Base-by-base conservation (phyloP, 1,140 invertebrate species). In the Plectrocnemia conspersa region DNA sequence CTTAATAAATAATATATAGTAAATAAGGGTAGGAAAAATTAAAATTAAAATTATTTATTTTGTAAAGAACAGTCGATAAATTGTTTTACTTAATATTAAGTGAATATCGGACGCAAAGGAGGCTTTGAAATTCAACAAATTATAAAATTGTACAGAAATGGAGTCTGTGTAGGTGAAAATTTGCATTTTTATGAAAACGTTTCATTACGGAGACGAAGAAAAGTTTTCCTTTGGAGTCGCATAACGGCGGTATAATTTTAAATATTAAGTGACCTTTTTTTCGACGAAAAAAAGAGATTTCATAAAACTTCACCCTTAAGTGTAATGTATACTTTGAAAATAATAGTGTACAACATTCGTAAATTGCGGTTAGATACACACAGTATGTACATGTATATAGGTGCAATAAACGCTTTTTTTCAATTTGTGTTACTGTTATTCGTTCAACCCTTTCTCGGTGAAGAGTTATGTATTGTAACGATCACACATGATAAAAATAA, bases 141-240 rank as follows among this genome's bases (percentile, higher is more conserved):
- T 33, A 29, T 23, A 46, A 54, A 27, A 21, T 38, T 16, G 13
- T 19, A 47, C 36, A 24, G 21, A 42, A 36, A 24, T 40, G 45
- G 36, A 21, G 29, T 18, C 15, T 9, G 16, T 22, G 47, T 42
- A 48, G 50, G 15, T 44, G 42, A 35, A 33, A 48, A 60, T 60
- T 60, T 60, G 58, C 58, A 60, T 60, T 60, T 60, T 60, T 56
- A 60, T 60, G 58, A 60, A 60, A 56, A 56, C 35, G 45, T 60
- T 53, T 49, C 44, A 49, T 40, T 35, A 47, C 25, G 52, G 33
- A 33, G n/a, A 52, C 32, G 33, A 21, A 52, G 55, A 59, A 55
- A 59, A 52, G 19, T 52, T 60, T 50, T 18, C 24, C 54, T 24
- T 55, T 38, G 15, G 19, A 35, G 44, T 48, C 45, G 19, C 33